phyloP scores from a whole-genome alignment of 2,888 invertebrate genomes.

The Caenorhabditis sp. region DNA sequence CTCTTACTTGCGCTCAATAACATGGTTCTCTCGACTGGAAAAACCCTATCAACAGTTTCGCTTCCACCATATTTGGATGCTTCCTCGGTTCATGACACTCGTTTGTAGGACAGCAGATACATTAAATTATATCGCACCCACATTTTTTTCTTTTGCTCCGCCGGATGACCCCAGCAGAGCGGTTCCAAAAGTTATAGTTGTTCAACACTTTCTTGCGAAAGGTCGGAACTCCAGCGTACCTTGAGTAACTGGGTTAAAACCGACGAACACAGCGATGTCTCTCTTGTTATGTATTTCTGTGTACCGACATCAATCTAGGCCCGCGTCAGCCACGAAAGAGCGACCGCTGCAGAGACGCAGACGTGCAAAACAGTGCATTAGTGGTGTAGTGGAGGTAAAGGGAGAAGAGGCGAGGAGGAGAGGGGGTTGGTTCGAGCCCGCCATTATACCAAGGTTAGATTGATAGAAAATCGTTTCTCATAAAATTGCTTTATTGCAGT shows the following conservation, averaged over 20 bases:
- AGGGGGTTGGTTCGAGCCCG: not conserved
- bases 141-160: constrained; percentile 25
- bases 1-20: no score
- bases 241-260: constrained; percentile 66
- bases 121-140: no score
- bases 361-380: not conserved
- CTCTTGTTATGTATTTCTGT: constrained; percentile 5
- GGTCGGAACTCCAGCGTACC: constrained; percentile 66
- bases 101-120: no score
- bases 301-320: constrained; percentile 30
- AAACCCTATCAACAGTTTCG: no score
- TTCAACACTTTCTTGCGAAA: constrained; percentile 61
- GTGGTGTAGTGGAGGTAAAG: constrained; percentile 17
- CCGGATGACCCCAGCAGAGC: constrained; percentile 53
- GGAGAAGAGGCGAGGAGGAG: not conserved
- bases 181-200: constrained; percentile 54
- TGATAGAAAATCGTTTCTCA: no score
- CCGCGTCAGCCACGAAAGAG: constrained; percentile 4
- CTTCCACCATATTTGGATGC: no score
- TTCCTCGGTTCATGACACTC: no score
- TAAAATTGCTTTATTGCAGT: not conserved
- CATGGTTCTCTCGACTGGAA: no score
- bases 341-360: not conserved
- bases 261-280: constrained; percentile 12
- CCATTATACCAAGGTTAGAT: no score